A percentile compares a stretch with the other conserved stretches of the same genome.
Conservation (phyloP, 37 sponge, comb jelly and placozoan genomes). For the Agelas oroides region DNA sequence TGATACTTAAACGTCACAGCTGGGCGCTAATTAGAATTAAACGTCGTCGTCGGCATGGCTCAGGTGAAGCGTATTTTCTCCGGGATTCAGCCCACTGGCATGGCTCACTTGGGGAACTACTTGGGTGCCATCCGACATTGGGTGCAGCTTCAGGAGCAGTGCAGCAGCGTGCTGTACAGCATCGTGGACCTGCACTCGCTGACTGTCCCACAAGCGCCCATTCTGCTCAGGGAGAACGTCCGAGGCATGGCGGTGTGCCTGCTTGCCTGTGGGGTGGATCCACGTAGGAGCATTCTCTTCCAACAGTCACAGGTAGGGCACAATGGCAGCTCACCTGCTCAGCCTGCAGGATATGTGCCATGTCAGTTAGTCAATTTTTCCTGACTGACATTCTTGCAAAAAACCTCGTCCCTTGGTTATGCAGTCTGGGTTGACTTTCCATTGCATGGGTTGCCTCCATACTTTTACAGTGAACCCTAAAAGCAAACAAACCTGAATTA, state of each 20-base stretch:
- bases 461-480: too few species aligned
- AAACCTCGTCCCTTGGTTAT: too few species aligned
- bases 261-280: constrained; percentile 92
- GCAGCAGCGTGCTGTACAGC: constrained; percentile 72
- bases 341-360: too few species aligned
- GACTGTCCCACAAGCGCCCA: constrained; percentile 74
- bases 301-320: constrained; percentile 88
- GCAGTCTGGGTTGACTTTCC: too few species aligned
- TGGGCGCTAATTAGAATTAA: too few species aligned
- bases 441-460: too few species aligned
- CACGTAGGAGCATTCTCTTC: constrained; percentile 79
- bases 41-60: neutral
- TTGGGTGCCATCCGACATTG: constrained; percentile 88
- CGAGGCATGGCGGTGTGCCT: constrained; percentile 56
- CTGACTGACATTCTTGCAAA: neutral
- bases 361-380: too few species aligned
- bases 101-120: constrained; percentile 90
- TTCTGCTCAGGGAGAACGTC: constrained; percentile 53
- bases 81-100: constrained; percentile 93
- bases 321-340: too few species aligned
- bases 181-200: constrained; percentile 90
- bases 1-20: too few species aligned
- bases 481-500: too few species aligned
- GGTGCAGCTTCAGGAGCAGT: constrained; percentile 71
- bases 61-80: constrained; percentile 74